Evolutionary conservation across 2,113 vertebrate genomes (phyloP).

Genomic region (Malurus alboscapulatus): DNA sequence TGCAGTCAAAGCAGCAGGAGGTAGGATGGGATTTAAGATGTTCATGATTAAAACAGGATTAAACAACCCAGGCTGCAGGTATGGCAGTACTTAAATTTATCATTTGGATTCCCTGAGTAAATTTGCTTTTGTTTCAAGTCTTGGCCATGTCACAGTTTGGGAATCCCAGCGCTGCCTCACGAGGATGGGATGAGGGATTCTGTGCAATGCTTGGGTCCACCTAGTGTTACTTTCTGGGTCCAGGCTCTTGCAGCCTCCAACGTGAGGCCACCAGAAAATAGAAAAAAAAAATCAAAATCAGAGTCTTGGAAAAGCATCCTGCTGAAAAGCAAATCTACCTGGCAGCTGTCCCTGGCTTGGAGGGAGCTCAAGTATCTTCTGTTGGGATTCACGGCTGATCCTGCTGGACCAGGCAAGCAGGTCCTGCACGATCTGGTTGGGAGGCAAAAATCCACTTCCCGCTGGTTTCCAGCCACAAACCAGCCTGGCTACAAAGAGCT

Average conservation of each 20-base stretch:
- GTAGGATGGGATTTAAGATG: background rate
- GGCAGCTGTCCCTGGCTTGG: background rate
- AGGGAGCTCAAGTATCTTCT: background rate
- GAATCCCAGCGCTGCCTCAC: background rate
- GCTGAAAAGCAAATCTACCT: background rate
- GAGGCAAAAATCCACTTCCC: background rate
- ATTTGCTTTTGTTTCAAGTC: background rate
- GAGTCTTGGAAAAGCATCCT: background rate
- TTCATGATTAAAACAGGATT: background rate
- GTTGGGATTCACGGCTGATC: background rate
- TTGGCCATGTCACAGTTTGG: background rate
- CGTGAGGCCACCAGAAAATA: background rate
- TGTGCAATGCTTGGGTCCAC: constrained; percentile 31
- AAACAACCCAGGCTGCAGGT: background rate
- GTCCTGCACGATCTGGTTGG: background rate
- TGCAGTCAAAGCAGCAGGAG: background rate
- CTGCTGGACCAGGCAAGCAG: background rate
- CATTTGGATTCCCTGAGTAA: background rate
- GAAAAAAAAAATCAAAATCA: background rate
- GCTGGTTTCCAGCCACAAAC: background rate
- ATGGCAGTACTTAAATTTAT: background rate
- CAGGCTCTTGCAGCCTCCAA: background rate
- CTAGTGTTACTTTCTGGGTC: constrained; percentile 24
- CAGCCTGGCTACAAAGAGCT: background rate
- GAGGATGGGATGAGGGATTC: background rate